phyloP scores from a whole-genome alignment of 1,140 invertebrate species.

The Eumaeus atala region DNA sequence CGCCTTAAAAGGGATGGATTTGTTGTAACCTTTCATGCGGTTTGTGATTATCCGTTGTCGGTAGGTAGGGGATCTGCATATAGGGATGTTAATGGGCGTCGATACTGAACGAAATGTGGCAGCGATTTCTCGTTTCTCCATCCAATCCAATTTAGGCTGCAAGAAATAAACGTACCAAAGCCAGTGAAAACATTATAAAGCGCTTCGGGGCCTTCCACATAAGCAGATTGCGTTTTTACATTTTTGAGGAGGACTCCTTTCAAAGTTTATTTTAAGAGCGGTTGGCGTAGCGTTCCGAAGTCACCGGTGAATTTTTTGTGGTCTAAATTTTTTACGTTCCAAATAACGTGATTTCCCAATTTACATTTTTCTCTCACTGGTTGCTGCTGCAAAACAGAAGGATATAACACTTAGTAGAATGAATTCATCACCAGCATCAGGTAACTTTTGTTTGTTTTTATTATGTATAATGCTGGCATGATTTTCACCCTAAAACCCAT shows the following conservation, averaged over 20 bases:
- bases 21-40: too few species aligned
- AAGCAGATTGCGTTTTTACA: conserved; percentile 7
- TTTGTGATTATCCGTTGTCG: too few species aligned
- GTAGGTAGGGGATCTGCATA: too few species aligned
- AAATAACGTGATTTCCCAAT: conserved; percentile 7
- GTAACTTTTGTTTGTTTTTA: too few species aligned
- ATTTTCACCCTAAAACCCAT: too few species aligned
- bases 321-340: conserved; percentile 5
- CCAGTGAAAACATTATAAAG: conserved; percentile 3
- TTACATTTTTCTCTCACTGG: background rate
- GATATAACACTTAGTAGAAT: too few species aligned
- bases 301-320: conserved; percentile 6
- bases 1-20: too few species aligned
- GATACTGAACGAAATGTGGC: too few species aligned
- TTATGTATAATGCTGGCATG: too few species aligned
- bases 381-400: conserved; percentile 1
- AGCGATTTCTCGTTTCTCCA: too few species aligned
- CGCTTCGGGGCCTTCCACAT: background rate
- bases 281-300: conserved; percentile 1
- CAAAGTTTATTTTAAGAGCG: conserved; percentile 12
- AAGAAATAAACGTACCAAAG: background rate
- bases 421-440: too few species aligned
- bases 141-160: background rate
- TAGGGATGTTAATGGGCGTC: too few species aligned
- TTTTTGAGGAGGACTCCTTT: conserved; percentile 7